Evolutionary conservation across 2,888 invertebrate species (phyloP), one percentile per base, ranked within the genome.

Genomic region (Eledona agricola): DNA sequence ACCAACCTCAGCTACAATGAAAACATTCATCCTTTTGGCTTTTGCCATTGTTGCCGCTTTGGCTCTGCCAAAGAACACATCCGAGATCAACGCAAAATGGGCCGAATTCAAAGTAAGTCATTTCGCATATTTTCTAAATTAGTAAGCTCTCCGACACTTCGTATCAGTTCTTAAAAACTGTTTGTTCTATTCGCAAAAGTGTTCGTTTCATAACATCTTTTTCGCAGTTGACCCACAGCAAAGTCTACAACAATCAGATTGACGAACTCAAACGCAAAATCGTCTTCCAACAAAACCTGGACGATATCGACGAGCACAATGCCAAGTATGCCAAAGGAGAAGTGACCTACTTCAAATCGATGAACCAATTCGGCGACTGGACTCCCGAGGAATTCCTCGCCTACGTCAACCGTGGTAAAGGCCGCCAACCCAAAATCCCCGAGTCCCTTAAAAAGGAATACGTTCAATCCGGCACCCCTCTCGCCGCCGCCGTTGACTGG

Each of bases 301-400:
- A 86, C 67, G 84, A 83, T 72, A 86, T 93, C 67, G 88, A 87
- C 15, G 82, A 84, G 67, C 92, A 93, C 75, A 93, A 93, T 79
- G 31, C 20, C 5, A 31, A 23, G 15, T 89, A 75, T 75, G 81
- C 82, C 62, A 70, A 77, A 63, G 89, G 87, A 0, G 73, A 79
- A 53, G 82, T 83, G 28, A 69, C 81, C 4, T 92, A 77, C 77
- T 81, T 81, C 65, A 74, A 90, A 63, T 81, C 78, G 43, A 74
- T 88, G 68, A 93, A 93, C 78, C 85, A 90, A 74, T 92, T 85
- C 73, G 85, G 86, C 19, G 92, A 93, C 77, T 80, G 91, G 86
- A 82, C 90, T 66, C 86, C 84, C 68, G 86, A 89, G 59, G 92
- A 92, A 78, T 90, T 90, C 73, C 73, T 85, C 72, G 87, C 86